Conservation (phyloP, 2,113 vertebrate genomes). For the Herpailurus yagouaroundi region DNA sequence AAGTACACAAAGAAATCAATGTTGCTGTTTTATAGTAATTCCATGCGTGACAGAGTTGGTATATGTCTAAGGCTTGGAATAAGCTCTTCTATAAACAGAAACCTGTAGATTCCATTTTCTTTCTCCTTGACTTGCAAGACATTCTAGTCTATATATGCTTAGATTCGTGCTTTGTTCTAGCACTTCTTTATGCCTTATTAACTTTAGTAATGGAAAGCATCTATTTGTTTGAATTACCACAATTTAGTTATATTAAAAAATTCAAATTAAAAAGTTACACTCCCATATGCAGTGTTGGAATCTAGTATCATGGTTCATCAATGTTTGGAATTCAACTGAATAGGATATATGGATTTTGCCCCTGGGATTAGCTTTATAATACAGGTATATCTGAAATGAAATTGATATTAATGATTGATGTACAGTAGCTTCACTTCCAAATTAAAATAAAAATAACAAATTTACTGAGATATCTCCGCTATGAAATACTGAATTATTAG, state of each 20-base stretch:
- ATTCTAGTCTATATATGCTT: not conserved
- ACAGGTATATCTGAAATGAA: slow-evolving; percentile 56
- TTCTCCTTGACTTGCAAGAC: not conserved
- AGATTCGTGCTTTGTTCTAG: slow-evolving; percentile 36
- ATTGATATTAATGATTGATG: slow-evolving; percentile 50
- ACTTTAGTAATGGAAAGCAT: slow-evolving; percentile 57
- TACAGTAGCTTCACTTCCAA: slow-evolving; percentile 14
- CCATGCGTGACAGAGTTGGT: not conserved
- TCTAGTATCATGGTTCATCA: slow-evolving; percentile 66
- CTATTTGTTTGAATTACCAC: slow-evolving; percentile 65
- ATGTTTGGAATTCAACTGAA: slow-evolving; percentile 70
- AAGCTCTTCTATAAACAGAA: not conserved
- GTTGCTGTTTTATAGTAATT: not conserved
- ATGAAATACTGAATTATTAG: slow-evolving; percentile 57
- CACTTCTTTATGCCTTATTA: slow-evolving; percentile 61
- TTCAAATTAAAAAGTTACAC: slow-evolving; percentile 72
- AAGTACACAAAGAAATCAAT: not conserved
- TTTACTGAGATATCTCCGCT: not conserved
- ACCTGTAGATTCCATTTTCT: slow-evolving; percentile 27
- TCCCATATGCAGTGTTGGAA: slow-evolving; percentile 59
- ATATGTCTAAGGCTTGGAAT: not conserved
- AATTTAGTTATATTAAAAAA: slow-evolving; percentile 62
- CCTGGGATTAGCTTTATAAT: slow-evolving; percentile 41
- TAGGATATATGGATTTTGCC: slow-evolving; percentile 49
- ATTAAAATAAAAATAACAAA: slow-evolving; percentile 33